Evolutionary conservation across 2,888 invertebrate genomes (phyloP).

Genomic region (Ypsolopha scabrella): DNA sequence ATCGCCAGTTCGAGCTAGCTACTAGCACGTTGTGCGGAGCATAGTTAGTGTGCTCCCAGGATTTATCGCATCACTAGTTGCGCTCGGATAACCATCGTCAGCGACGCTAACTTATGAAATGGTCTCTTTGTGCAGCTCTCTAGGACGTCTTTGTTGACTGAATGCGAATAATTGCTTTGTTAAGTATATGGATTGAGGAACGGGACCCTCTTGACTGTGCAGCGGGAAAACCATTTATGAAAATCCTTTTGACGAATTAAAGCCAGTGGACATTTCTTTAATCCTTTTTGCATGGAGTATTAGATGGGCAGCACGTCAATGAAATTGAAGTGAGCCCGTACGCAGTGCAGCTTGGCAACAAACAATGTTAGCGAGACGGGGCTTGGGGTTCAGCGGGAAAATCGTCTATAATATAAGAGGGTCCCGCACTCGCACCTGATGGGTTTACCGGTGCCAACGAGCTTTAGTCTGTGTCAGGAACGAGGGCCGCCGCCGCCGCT

Average conservation of each 20-base stretch:
- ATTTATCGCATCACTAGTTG: conserved; percentile 63
- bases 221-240: too few relatives aligned
- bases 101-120: conserved; percentile 57
- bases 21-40: conserved; percentile 25
- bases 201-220: too few relatives aligned
- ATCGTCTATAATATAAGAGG: conserved; percentile 37
- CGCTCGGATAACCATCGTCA: conserved; percentile 52
- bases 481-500: conserved; percentile 38
- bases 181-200: background rate
- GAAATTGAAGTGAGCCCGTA: background rate
- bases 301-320: background rate
- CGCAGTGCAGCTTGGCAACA: background rate
- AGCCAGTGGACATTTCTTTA: too few relatives aligned
- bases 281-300: too few relatives aligned
- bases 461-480: conserved; percentile 64
- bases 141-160: conserved; percentile 46
- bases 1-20: conserved; percentile 27
- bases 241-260: too few relatives aligned
- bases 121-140: conserved; percentile 42
- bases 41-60: conserved; percentile 50
- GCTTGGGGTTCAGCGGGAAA: conserved; percentile 14
- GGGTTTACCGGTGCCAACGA: conserved; percentile 57
- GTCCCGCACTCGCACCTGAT: conserved; percentile 46
- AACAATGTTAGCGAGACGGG: conserved; percentile 16
- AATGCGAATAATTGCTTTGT: conserved; percentile 50